Evolutionary conservation across 2,797 vertebrate species (phyloP), one percentile per base, ranked within the genome.

Genomic region (Erethizon dorsatum): DNA sequence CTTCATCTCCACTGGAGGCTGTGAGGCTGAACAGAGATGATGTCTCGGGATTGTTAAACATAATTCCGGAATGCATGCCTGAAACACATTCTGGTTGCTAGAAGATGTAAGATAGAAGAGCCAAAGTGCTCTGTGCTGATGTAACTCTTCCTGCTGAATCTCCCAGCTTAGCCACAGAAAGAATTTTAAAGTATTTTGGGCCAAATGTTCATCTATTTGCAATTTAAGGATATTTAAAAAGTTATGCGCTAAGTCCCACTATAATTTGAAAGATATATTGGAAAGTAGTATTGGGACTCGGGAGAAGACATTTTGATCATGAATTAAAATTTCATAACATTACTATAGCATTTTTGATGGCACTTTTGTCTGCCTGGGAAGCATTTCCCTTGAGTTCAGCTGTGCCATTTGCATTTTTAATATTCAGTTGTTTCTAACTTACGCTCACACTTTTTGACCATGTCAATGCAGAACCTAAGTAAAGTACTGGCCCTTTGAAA

Each of bases 291-390:
- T n/a, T 97, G 96, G 89, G 96, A 97, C 91, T 94, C 91, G 52
- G 17, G 50, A 96, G 88, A 92, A 97, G 84, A 91, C 69, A 59
- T 97, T 96, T 90, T 91, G 90, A 96, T 97, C 90, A 84, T 88
- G 96, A 98, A 95, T 98, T 97, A 97, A 97, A 97, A 84, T 97
- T 97, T 97, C 94, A 90, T 97, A 97, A 97, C 56, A 93, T 52
- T 65, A 93, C 37, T 33, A 59, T 14, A 63, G 86, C 26, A 1
- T 88, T 97, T 97, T 77, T 87, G 82, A 94, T 94, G 89, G 88
- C 65, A 89, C 90, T 95, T 93, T 93, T 82, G 71, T 96, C 92
- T 94, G 91, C 80, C 88, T 96, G 63, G 52, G 47, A 96, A 96
- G 67, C 65, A 67, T 71, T 86, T 96, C 97, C 95, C 98, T 87